phyloP scores from a whole-genome alignment of 2,888 invertebrate genomes.

The Ichneumon xanthorius region DNA sequence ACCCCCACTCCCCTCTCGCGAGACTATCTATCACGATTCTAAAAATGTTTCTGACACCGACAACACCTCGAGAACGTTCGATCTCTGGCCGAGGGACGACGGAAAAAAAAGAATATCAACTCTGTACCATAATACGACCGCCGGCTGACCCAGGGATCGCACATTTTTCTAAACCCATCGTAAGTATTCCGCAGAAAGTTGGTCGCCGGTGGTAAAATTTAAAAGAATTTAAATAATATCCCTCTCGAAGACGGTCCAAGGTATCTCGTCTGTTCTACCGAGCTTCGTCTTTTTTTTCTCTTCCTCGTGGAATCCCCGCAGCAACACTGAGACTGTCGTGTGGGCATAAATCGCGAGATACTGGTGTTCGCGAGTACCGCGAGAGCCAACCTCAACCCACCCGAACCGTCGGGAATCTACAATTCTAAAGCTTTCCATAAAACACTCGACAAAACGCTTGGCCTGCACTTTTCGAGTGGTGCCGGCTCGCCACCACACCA shows the following conservation, averaged over 20 bases:
- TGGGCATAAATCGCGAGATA: conserved; percentile 71
- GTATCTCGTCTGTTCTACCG: conserved; percentile 68
- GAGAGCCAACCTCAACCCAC: conserved; percentile 47
- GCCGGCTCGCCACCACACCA: conserved; percentile 62
- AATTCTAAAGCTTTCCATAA: conserved; percentile 85
- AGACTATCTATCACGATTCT: conserved; percentile 78
- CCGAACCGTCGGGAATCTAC: conserved; percentile 80
- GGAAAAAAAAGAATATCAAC: conserved; percentile 53
- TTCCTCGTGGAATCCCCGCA: background rate
- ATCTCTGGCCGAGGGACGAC: conserved; percentile 38
- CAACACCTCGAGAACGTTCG: conserved; percentile 70
- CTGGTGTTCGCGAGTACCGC: conserved; percentile 44
- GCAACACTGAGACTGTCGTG: conserved; percentile 67
- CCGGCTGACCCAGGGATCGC: conserved; percentile 32
- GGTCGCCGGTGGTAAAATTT: conserved; percentile 63
- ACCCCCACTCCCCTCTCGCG: conserved; percentile 46
- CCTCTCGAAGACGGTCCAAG: conserved; percentile 61
- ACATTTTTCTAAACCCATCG: conserved; percentile 16
- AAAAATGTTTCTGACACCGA: conserved; percentile 81
- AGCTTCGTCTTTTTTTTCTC: conserved; percentile 14
- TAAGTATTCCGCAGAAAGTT: conserved; percentile 39
- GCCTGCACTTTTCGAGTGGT: conserved; percentile 84
- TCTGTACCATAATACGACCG: conserved; percentile 54
- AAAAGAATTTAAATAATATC: conserved; percentile 80
- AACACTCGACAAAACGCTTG: conserved; percentile 84